phyloP scores from a whole-genome alignment of 1,140 invertebrate species.

The Cotesia typhae region DNA sequence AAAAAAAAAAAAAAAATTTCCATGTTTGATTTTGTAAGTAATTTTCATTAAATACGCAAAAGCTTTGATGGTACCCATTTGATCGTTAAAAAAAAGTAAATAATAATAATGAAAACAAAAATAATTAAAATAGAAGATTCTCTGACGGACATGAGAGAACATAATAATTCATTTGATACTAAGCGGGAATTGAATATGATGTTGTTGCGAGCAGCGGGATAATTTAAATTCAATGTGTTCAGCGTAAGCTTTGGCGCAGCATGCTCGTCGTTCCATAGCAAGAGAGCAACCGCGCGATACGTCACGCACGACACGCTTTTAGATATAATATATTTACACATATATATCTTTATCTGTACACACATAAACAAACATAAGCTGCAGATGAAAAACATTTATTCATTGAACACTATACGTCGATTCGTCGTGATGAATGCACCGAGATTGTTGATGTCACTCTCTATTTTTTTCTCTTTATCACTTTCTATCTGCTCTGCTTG shows the following conservation, averaged over 20 bases:
- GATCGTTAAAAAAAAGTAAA: neutral
- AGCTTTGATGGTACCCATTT: too few relatives aligned
- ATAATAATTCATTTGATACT: slow-evolving; percentile 7
- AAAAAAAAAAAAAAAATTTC: too few relatives aligned
- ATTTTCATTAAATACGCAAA: too few relatives aligned
- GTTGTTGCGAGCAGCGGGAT: slow-evolving; percentile 11
- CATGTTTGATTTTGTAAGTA: too few relatives aligned
- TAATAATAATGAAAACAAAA: neutral
- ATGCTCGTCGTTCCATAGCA: slow-evolving; percentile 11
- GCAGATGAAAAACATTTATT: neutral
- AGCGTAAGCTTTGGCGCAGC: slow-evolving; percentile 8
- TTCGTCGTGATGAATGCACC: neutral
- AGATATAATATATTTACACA: slow-evolving; percentile 1
- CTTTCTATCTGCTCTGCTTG: neutral
- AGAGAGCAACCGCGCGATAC: slow-evolving; percentile 10
- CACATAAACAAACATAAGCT: neutral
- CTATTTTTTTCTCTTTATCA: slow-evolving; percentile 5
- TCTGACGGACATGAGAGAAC: neutral
- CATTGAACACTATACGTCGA: neutral
- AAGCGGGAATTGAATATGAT: slow-evolving; percentile 16
- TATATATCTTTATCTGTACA: neutral
- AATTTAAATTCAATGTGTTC: slow-evolving; percentile 15
- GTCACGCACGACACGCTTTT: slow-evolving; percentile 15
- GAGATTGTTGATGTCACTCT: slow-evolving; percentile 5
- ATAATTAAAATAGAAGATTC: neutral